Conservation (phyloP, 2,797 vertebrate genomes). For the Pseudochirops cupreus region DNA sequence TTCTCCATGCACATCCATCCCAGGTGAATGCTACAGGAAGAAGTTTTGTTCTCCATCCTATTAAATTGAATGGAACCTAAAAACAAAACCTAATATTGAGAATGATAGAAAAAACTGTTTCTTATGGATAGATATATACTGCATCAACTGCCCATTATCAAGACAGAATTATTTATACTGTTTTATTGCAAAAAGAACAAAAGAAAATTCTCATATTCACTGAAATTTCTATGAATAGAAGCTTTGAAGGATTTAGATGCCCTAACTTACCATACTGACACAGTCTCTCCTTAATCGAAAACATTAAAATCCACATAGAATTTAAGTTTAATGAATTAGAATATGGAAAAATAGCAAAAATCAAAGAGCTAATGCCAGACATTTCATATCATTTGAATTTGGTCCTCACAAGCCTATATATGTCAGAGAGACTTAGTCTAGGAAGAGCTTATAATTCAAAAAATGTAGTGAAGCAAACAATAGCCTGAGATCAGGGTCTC, state of each 20-base stretch:
- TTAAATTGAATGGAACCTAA: background rate
- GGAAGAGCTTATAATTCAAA: background rate
- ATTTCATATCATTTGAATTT: background rate
- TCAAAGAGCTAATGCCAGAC: background rate
- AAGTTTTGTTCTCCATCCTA: background rate
- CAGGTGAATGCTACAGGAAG: background rate
- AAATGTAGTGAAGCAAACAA: background rate
- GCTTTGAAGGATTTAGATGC: slow-evolving; percentile 35
- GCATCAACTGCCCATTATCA: background rate
- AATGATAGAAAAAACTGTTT: background rate
- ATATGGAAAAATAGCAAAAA: slow-evolving; percentile 33
- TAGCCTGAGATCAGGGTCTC: slow-evolving; percentile 15
- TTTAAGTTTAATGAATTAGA: slow-evolving; percentile 33
- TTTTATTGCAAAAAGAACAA: background rate
- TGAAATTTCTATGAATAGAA: slow-evolving; percentile 51
- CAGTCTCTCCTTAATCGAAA: slow-evolving; percentile 22
- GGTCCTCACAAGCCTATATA: background rate
- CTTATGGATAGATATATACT: background rate
- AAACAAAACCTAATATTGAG: background rate
- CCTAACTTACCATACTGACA: slow-evolving; percentile 28
- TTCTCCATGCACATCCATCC: background rate
- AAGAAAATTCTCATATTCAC: slow-evolving; percentile 16
- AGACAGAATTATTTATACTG: slow-evolving; percentile 2
- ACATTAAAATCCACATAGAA: slow-evolving; percentile 28
- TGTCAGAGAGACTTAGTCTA: background rate